Conservation (phyloP, 1,140 invertebrate genomes). For the Battus philenor region DNA sequence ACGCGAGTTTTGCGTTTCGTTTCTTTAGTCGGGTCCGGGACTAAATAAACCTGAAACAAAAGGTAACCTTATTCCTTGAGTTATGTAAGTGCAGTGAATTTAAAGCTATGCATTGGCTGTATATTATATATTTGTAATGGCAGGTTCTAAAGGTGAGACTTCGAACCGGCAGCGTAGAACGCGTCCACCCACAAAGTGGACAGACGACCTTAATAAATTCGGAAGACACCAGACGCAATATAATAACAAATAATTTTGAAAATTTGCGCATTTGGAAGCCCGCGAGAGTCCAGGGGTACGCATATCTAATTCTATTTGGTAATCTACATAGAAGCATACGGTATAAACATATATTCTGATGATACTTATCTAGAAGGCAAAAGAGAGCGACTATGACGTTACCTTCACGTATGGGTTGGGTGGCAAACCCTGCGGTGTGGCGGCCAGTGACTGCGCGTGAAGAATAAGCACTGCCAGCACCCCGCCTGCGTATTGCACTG, state of each 20-base stretch:
- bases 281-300: background rate
- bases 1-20: conserved; percentile 98
- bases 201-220: no score
- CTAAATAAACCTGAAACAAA: conserved; percentile 85
- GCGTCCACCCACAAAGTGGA: no score
- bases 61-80: no score
- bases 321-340: background rate
- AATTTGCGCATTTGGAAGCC: background rate
- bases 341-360: no score
- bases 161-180: no score
- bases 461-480: conserved; percentile 91
- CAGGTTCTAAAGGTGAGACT: no score
- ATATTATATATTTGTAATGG: no score
- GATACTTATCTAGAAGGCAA: no score
- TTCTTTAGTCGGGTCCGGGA: conserved; percentile 89
- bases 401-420: conserved; percentile 96
- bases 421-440: conserved; percentile 83
- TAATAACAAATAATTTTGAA: background rate
- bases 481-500: conserved; percentile 88
- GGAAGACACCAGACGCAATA: background rate
- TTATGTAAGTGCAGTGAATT: no score
- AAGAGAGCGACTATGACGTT: no score
- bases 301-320: background rate
- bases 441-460: conserved; percentile 90
- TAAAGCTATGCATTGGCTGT: no score